These are phyloP conservation scores for Ametastegia equiseti DNA, from an alignment of 2,888 invertebrate genomes.

Conservation along the genomic window DNA sequence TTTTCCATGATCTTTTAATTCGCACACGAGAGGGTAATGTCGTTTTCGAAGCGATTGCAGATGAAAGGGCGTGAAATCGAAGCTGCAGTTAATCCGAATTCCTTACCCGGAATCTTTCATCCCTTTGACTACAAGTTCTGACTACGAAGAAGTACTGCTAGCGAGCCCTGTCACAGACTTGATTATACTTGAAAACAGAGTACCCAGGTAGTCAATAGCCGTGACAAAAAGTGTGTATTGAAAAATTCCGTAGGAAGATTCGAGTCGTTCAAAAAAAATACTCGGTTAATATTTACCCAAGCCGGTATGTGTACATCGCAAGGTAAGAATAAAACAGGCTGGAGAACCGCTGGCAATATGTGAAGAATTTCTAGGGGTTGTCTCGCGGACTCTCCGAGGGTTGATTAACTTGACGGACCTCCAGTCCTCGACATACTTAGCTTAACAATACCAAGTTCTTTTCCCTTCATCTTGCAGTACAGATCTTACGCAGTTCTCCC, in stretches of 20 bases:
- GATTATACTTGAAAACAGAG: conserved; percentile 1
- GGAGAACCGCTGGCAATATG: conserved; percentile 56
- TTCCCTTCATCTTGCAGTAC: conserved; percentile 8
- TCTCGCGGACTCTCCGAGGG: conserved; percentile 54
- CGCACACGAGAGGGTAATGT: too few relatives aligned
- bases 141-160: neutral
- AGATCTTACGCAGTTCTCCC: neutral
- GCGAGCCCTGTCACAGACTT: neutral
- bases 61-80: neutral
- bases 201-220: neutral
- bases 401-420: conserved; percentile 60
- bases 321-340: neutral
- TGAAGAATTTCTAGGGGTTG: conserved; percentile 53
- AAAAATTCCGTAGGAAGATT: neutral
- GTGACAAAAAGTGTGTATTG: neutral
- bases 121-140: neutral
- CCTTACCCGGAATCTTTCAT: neutral
- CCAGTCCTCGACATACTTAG: conserved; percentile 58
- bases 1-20: too few relatives aligned
- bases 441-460: conserved; percentile 55
- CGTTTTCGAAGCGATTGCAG: neutral
- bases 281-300: neutral
- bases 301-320: neutral
- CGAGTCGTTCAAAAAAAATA: neutral
- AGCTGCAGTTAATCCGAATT: neutral